Conservation (phyloP, 2,113 vertebrate genomes). For the Alethe diademata region DNA sequence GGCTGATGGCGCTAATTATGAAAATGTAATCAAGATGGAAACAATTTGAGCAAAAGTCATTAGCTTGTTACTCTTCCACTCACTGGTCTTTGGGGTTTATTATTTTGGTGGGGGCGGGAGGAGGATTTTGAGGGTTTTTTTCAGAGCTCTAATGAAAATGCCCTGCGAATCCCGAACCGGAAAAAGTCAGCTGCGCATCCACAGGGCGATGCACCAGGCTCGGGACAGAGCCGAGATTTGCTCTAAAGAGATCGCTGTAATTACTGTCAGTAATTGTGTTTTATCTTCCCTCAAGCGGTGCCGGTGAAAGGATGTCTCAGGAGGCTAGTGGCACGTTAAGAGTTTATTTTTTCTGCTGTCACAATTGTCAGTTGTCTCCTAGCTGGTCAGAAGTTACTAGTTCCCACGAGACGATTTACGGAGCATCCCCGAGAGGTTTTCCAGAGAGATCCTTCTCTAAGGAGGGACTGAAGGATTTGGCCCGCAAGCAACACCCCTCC, state of each 20-base stretch:
- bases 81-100: constrained; percentile 65
- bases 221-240: not conserved
- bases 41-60: constrained; percentile 87
- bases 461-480: not conserved
- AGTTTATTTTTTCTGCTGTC: not conserved
- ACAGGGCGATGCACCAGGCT: not conserved
- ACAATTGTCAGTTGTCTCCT: not conserved
- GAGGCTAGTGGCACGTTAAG: not conserved
- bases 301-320: not conserved
- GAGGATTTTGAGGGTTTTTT: not conserved
- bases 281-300: not conserved
- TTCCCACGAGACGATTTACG: not conserved
- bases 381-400: not conserved
- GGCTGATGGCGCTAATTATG: constrained; percentile 90
- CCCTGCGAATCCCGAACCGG: not conserved
- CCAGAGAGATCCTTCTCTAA: not conserved
- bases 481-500: accelerated
- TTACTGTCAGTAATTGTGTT: not conserved
- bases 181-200: not conserved
- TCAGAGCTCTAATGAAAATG: not conserved
- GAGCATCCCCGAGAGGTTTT: not conserved
- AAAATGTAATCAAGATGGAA: constrained; percentile 89
- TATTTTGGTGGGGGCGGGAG: not conserved
- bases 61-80: constrained; percentile 85
- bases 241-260: not conserved